Base-by-base conservation (phyloP, 2,888 invertebrate species). In the Orgyia antiqua region DNA sequence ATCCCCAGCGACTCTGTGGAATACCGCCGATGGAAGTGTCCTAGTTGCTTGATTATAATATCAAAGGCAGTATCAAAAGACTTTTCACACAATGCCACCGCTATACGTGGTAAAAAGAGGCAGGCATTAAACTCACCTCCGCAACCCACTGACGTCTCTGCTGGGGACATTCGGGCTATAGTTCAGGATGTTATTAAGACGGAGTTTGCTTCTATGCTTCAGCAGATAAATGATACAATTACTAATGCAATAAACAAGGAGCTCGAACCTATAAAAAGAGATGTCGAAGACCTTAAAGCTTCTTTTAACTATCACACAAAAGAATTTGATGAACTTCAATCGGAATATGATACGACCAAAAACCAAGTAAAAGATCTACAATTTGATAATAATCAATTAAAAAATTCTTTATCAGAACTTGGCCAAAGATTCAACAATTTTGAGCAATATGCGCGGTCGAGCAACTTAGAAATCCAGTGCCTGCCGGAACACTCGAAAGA, bases 391-490 rank as follows among this genome's bases (percentile, higher is more conserved):
- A 4, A 5, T 17, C 4, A 17, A 5, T 17, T 17, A 17, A 17
- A 17, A 17, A 17, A 4, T 7, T 17, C 17, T 5, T 4, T 17
- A 7, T 17, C 7, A 7, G 17, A 17, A 5, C 4, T 17, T 5
- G 7, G 7, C 4, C 17, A 17, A 17, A 17, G 17, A 17, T 7
- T 30, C 2, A 31, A 31, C 15, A 8, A 4, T 8, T 7, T 31
- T 1, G 31, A 31, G 12, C 31, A 32, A 8, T 11, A 21, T 3
- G 13, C 26, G 4, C 9, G 31, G 5, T 12, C 26, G 6, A 26
- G n/a, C 11, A 31, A 32, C 18, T 4, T 31, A 9, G 31, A 31
- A 17, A 11, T 31, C 13, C 31, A 32, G 12, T 27, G 27, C 23
- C 15, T 32, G 7, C 27, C 31, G 8, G 13, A 32, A 15, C 15